Evolutionary conservation across 2,113 vertebrate genomes (phyloP).

Genomic region (Syngnathus scovelli): DNA sequence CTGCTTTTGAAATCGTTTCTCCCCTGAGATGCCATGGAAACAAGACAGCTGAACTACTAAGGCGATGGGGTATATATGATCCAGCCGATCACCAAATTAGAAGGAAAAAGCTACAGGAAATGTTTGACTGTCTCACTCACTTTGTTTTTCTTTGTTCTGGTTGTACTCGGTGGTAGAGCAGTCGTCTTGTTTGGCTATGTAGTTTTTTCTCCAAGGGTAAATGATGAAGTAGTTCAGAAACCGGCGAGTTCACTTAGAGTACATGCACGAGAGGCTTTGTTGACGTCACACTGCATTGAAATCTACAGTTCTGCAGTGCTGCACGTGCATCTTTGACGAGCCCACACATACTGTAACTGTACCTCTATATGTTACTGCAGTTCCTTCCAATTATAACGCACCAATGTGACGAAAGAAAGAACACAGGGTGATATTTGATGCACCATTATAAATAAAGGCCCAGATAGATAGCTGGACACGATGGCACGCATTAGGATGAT

Average conservation of each 20-base stretch:
- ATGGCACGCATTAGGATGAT: not conserved
- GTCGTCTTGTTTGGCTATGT: conserved; percentile 28
- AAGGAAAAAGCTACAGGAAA: not conserved
- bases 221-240: conserved; percentile 21
- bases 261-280: conserved; percentile 19
- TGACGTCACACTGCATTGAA: not conserved
- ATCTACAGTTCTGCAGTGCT: not conserved
- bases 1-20: conserved; percentile 45
- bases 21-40: conserved; percentile 55
- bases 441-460: not conserved
- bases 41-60: conserved; percentile 34
- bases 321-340: not conserved
- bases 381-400: not conserved
- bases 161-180: conserved; percentile 8
- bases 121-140: conserved; percentile 11
- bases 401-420: not conserved
- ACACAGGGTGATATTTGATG: not conserved
- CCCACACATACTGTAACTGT: not conserved
- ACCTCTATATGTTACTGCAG: not conserved
- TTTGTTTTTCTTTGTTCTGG: not conserved
- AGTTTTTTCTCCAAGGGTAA: conserved; percentile 24
- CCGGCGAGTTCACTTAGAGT: conserved; percentile 39
- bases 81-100: not conserved
- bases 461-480: not conserved
- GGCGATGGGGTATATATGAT: conserved; percentile 41